Evolutionary conservation across 2,888 invertebrate species (phyloP), one percentile per base, ranked within the genome.

Genomic region (Spicauda simplicius): DNA sequence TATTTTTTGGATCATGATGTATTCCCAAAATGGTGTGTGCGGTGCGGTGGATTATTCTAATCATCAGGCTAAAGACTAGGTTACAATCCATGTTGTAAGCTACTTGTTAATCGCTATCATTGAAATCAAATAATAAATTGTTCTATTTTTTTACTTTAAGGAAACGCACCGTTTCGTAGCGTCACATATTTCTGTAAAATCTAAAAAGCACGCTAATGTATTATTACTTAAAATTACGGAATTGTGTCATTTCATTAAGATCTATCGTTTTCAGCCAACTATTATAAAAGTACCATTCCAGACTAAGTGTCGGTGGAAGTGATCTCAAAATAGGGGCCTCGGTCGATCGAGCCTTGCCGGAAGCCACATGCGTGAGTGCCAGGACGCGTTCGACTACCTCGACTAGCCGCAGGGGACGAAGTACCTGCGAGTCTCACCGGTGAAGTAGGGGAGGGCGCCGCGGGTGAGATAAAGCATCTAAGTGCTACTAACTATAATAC

Each of bases 401-500:
- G 70, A 69, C 71, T 67, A 71, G 72, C 55, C 69, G 69, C 69
- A 69, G 72, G 74, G 66, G 50, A 53, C 55, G 30, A 54, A 63
- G 65, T 59, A 67, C 64, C 66, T 57, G 72, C 69, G 71, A 68
- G 71, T 78, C 79, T 79, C 73, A 78, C 79, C 79, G 71, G 69
- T 74, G 76, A 77, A 77, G 78, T 80, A 76, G 64, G 68, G 45
- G 72, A 71, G 75, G 72, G 76, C 25, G 74, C 18, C 71, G 78
- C 80, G 77, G 84, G 84, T 80, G 85, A 82, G 81, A 77, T 74
- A 74, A 91, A 92, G 92, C 91, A 81, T 82, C 91, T 91, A 91
- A 48, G 48, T 48, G 48, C 89, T 83, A 91, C 92, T 91, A 91
- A 92, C 92, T 91, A 89, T 92, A 92, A 92, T 92, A 92, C 91